These are phyloP conservation scores for Suricata suricatta DNA, from an alignment of 2,113 vertebrate species.

Conservation along the genomic window DNA sequence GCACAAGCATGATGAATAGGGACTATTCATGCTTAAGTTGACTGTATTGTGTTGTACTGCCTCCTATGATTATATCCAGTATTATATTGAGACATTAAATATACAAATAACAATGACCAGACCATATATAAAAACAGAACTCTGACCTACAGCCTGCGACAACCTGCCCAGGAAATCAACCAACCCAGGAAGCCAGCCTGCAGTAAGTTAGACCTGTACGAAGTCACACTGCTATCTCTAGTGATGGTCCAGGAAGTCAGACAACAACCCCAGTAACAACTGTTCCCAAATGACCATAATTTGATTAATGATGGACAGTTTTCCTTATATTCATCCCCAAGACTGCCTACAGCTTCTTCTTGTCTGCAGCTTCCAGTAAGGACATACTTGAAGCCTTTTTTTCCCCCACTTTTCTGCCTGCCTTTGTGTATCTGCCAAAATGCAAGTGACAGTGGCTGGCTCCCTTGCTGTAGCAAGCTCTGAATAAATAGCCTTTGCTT, in stretches of 20 bases:
- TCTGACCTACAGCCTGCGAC: background rate
- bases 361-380: background rate
- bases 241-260: background rate
- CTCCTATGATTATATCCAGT: background rate
- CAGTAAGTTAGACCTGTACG: background rate
- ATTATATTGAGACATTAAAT: background rate
- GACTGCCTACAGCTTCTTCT: background rate
- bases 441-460: background rate
- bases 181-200: background rate
- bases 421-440: conserved; percentile 30
- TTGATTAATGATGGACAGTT: background rate
- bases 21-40: background rate
- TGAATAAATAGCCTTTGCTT: conserved; percentile 31
- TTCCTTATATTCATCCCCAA: background rate
- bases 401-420: background rate
- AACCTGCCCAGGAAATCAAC: background rate
- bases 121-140: background rate
- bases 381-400: background rate
- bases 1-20: background rate
- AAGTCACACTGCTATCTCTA: background rate
- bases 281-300: background rate
- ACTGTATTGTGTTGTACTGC: background rate
- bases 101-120: background rate
- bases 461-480: background rate
- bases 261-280: background rate